Evolutionary conservation across 2,797 vertebrate genomes (phyloP).

Genomic region (Rhincodon typus): DNA sequence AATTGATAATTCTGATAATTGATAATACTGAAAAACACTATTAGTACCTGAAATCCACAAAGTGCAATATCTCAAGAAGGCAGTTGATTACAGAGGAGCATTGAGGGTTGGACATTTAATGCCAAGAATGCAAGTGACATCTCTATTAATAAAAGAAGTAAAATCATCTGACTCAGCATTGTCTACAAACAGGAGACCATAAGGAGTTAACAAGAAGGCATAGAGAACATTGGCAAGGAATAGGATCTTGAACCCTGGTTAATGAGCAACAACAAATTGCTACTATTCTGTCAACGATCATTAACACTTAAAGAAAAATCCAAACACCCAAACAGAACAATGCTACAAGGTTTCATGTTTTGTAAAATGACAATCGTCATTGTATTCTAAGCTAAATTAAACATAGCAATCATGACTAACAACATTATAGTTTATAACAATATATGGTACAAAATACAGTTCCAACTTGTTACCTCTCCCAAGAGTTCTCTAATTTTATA

Average conservation of each 20-base stretch:
- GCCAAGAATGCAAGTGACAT: too few relatives aligned
- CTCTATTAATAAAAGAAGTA: background rate
- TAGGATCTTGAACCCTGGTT: background rate
- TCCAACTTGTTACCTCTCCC: too few relatives aligned
- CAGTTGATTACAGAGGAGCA: background rate
- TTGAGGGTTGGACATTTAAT: background rate
- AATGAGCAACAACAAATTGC: background rate
- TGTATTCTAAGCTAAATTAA: too few relatives aligned
- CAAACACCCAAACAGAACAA: background rate
- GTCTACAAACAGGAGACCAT: background rate
- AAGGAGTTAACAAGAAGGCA: background rate
- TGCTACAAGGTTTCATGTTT: too few relatives aligned
- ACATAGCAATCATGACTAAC: too few relatives aligned
- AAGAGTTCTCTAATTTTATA: too few relatives aligned
- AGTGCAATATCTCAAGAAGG: background rate
- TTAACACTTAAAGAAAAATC: too few relatives aligned
- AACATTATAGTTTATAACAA: too few relatives aligned
- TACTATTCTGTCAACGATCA: background rate
- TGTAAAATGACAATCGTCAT: too few relatives aligned
- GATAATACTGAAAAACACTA: background rate
- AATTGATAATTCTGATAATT: background rate
- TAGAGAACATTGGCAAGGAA: background rate
- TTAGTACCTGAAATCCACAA: background rate
- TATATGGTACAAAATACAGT: too few relatives aligned
- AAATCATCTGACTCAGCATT: background rate